A percentile compares a stretch with the other conserved stretches of the same genome.
Conservation (phyloP, 37 sponge, comb jelly and placozoan genomes). For the Beroe ovata region DNA sequence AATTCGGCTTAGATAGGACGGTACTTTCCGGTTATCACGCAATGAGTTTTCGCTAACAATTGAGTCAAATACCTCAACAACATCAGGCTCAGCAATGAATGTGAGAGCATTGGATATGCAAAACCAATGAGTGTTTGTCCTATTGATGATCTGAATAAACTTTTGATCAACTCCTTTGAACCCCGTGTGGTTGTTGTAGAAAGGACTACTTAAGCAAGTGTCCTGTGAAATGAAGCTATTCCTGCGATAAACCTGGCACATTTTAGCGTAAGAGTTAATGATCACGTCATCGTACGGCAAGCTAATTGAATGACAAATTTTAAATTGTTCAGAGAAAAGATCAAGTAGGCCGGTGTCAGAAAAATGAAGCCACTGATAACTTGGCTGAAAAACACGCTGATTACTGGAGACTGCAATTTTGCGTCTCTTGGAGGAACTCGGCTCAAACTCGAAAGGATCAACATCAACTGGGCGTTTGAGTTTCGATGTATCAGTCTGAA, state of each 20-base stretch:
- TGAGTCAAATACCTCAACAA: constrained; percentile 32
- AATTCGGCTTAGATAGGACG: not conserved
- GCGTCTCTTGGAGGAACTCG: not conserved
- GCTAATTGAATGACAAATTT: not conserved
- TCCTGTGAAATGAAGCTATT: constrained; percentile 3
- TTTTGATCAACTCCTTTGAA: not conserved
- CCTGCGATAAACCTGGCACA: not conserved
- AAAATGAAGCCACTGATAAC: not conserved
- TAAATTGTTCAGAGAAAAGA: not conserved
- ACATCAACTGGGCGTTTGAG: not conserved
- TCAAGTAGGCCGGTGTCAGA: not conserved
- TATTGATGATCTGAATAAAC: constrained; percentile 48
- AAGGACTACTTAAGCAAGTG: not conserved
- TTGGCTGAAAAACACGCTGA: not conserved
- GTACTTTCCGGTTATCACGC: not conserved
- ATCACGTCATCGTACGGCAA: not conserved
- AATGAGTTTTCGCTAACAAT: not conserved
- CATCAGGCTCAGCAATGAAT: not conserved
- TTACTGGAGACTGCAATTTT: not conserved
- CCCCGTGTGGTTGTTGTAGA: not conserved
- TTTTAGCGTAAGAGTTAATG: constrained; percentile 13
- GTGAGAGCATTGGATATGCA: constrained; percentile 27
- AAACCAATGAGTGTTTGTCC: not conserved
- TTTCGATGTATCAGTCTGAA: no score
- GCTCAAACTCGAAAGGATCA: not conserved